Percentiles rank a stretch among this genome's conserved stretches.
These are phyloP conservation scores for Crocallis elinguaria DNA, from an alignment of 2,888 invertebrate species.

Conservation along the genomic window DNA sequence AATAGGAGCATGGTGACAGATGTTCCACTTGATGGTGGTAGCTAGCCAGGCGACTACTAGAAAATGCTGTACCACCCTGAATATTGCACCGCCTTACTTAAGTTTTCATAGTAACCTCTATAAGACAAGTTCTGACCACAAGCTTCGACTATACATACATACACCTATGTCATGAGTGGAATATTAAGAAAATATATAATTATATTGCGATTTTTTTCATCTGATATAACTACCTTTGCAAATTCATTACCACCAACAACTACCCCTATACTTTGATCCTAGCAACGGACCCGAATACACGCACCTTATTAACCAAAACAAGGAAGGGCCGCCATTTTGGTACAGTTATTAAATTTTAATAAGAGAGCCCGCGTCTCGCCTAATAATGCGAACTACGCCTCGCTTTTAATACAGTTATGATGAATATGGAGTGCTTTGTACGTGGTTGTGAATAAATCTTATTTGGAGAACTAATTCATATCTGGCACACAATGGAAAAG, in stretches of 20 bases:
- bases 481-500: constrained; percentile 10
- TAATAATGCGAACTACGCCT: constrained; percentile 27
- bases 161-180: too few relatives aligned
- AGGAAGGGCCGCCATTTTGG: constrained; percentile 40
- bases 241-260: neutral
- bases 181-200: too few relatives aligned
- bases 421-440: constrained; percentile 17
- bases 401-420: constrained; percentile 23
- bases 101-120: too few relatives aligned
- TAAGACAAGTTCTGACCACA: too few relatives aligned
- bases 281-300: constrained; percentile 40
- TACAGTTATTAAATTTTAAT: constrained; percentile 58
- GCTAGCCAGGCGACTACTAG: too few relatives aligned
- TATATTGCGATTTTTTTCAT: too few relatives aligned
- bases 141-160: too few relatives aligned
- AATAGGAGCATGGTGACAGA: too few relatives aligned
- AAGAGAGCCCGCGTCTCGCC: constrained; percentile 41
- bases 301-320: constrained; percentile 56
- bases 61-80: too few relatives aligned
- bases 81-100: too few relatives aligned
- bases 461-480: constrained; percentile 22
- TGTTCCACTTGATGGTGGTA: too few relatives aligned
- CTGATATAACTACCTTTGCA: neutral
- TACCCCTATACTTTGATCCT: constrained; percentile 12
- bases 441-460: constrained; percentile 21